These are phyloP conservation scores for Eidolon helvum DNA, from an alignment of 2,113 vertebrate species.

Conservation along the genomic window DNA sequence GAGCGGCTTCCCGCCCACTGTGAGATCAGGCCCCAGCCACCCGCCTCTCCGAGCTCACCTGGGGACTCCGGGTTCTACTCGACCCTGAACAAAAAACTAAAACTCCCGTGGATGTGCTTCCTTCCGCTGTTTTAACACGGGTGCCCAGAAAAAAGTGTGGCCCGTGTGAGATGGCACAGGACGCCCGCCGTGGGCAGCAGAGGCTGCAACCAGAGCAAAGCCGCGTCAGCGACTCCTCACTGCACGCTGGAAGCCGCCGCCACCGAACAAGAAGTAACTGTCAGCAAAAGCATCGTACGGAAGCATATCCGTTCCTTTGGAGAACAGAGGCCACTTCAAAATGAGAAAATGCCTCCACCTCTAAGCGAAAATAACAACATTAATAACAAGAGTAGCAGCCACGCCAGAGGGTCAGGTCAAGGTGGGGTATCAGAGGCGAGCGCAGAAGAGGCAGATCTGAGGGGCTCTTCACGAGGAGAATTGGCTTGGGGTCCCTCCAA, in stretches of 20 bases:
- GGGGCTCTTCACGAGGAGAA: background rate
- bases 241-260: slow-evolving; percentile 82
- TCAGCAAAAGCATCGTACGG: background rate
- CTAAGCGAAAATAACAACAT: background rate
- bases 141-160: background rate
- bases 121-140: background rate
- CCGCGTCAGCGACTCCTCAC: slow-evolving; percentile 84
- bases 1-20: background rate
- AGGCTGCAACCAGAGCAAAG: slow-evolving; percentile 20
- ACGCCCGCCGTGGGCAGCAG: background rate
- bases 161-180: slow-evolving; percentile 56
- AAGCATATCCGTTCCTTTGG: background rate
- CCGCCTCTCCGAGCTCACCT: background rate
- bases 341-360: background rate
- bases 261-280: slow-evolving; percentile 78
- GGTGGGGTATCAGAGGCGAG: no score
- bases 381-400: background rate
- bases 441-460: fast-evolving
- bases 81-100: background rate
- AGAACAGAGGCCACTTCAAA: background rate
- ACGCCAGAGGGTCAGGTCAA: fast-evolving
- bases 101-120: fast-evolving
- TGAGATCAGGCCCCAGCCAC: background rate
- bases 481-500: background rate
- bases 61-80: background rate